Evolutionary conservation across 2,113 vertebrate genomes (phyloP).

Genomic region (Orientallactaga bullata): DNA sequence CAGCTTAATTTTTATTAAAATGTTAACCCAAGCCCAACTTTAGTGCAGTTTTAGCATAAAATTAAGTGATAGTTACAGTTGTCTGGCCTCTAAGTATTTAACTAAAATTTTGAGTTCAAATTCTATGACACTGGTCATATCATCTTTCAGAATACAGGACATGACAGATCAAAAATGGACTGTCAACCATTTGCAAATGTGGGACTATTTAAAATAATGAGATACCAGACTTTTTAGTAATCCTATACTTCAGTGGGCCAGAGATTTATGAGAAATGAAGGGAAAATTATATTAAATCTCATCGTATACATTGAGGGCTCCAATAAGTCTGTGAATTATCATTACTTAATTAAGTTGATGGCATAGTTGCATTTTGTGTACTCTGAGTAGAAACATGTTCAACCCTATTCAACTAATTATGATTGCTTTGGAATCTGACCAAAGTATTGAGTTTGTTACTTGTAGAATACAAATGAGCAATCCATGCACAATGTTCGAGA

Average conservation of each 20-base stretch:
- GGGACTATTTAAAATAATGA: background rate
- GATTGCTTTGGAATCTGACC: slow-evolving; percentile 26
- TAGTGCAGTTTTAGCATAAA: background rate
- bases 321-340: background rate
- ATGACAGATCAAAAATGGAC: background rate
- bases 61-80: background rate
- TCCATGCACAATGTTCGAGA: background rate
- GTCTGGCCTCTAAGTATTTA: background rate
- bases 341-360: slow-evolving; percentile 12
- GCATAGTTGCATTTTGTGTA: background rate
- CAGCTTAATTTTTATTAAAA: slow-evolving; percentile 53
- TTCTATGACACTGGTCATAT: background rate
- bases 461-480: background rate
- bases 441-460: background rate
- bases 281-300: background rate
- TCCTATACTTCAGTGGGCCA: background rate
- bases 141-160: slow-evolving; percentile 37
- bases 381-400: background rate
- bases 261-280: background rate
- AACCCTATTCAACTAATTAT: background rate
- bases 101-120: slow-evolving; percentile 4
- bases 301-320: background rate
- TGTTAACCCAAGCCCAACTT: background rate
- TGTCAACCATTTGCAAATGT: background rate
- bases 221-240: background rate